Evolutionary conservation across 1,140 invertebrate species (phyloP).

Genomic region (Drosophila prosaltans): DNA sequence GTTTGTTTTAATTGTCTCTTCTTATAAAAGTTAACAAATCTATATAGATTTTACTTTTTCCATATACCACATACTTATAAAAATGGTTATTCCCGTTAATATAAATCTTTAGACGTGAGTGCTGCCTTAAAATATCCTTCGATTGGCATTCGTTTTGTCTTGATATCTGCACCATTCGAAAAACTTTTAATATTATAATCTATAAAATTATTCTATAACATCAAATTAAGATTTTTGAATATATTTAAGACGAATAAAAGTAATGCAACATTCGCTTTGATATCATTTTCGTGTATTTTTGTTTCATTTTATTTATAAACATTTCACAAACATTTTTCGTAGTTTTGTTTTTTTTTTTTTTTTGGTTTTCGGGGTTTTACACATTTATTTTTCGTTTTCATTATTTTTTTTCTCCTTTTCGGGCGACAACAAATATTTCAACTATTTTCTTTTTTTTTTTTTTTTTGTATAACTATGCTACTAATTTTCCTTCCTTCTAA

Average conservation of each 20-base stretch:
- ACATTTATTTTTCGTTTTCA: conserved; percentile 57
- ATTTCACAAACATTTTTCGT: conserved; percentile 77
- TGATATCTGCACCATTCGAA: no score
- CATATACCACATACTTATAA: no score
- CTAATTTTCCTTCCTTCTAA: conserved; percentile 49
- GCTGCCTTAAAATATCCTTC: no score
- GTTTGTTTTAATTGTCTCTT: no score
- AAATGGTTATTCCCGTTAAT: no score
- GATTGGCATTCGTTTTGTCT: no score
- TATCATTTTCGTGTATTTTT: conserved; percentile 30
- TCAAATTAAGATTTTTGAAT: no score
- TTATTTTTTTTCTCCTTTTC: conserved; percentile 43
- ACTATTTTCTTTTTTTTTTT: conserved; percentile 49
- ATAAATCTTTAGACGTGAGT: no score
- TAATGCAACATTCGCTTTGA: conserved; percentile 29
- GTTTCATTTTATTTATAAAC: conserved; percentile 73
- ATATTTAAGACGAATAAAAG: neutral
- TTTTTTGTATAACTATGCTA: conserved; percentile 68
- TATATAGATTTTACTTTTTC: no score
- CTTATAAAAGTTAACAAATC: no score
- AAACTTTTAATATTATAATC: no score
- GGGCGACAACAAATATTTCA: conserved; percentile 80
- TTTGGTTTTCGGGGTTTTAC: conserved; percentile 48
- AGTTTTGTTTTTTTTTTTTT: conserved; percentile 25
- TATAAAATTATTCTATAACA: no score